These are phyloP conservation scores for Theropithecus gelada DNA, from an alignment of 2,113 vertebrate genomes.

Conservation along the genomic window DNA sequence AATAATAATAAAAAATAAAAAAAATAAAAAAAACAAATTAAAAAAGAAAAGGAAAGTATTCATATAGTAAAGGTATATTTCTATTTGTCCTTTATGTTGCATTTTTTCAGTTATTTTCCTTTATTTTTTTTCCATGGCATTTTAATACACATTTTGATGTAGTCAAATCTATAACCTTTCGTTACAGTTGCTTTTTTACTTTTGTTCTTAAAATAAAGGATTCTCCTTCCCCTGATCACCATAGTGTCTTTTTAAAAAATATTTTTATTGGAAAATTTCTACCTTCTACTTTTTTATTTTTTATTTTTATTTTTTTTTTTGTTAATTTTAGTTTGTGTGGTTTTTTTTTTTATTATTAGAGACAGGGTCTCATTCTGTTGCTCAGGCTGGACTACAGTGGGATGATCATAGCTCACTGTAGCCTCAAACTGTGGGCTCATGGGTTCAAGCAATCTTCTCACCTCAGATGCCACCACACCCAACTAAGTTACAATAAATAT, in stretches of 20 bases:
- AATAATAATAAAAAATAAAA: too few species aligned
- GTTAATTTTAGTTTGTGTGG: too few species aligned
- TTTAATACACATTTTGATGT: background rate
- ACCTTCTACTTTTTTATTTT: background rate
- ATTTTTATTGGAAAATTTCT: background rate
- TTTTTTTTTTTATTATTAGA: too few species aligned
- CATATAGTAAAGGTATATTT: constrained; percentile 23
- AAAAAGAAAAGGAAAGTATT: background rate
- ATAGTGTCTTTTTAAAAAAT: background rate
- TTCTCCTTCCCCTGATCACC: background rate
- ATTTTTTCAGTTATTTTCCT: background rate
- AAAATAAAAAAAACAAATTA: too few species aligned
- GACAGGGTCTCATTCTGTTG: too few species aligned
- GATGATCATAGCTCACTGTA: too few species aligned
- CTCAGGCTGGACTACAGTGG: too few species aligned
- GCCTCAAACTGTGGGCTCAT: too few species aligned
- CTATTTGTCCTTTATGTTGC: background rate
- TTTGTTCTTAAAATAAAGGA: constrained; percentile 20
- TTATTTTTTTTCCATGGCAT: background rate
- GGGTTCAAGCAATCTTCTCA: too few species aligned
- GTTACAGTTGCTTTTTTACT: background rate
- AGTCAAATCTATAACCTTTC: background rate
- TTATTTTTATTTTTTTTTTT: too few species aligned
- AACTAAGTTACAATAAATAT: too few species aligned
- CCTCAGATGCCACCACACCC: too few species aligned